phyloP scores from a whole-genome alignment of 2,113 vertebrate species.

The Limnothrissa miodon region DNA sequence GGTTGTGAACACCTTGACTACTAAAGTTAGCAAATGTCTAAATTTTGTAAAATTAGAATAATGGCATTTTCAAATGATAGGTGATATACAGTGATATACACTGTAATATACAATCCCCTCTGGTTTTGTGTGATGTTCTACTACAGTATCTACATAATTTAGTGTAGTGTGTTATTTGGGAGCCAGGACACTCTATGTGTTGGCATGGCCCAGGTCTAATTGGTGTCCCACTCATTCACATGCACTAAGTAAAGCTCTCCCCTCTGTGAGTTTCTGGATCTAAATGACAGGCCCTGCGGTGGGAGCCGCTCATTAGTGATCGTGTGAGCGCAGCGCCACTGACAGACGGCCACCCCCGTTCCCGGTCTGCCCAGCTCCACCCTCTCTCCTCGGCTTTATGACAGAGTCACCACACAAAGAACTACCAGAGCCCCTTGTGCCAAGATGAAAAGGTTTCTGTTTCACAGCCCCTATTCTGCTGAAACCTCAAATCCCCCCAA shows the following conservation, averaged over 20 bases:
- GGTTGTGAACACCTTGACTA: no score
- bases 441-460: not conserved
- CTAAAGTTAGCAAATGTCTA: no score
- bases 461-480: not conserved
- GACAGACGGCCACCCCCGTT: not conserved
- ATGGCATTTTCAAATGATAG: no score
- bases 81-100: no score
- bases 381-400: not conserved
- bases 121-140: not conserved
- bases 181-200: not conserved
- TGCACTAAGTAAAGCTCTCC: not conserved
- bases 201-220: constrained; percentile 13
- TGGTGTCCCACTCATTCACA: not conserved
- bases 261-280: not conserved
- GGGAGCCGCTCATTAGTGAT: constrained; percentile 9
- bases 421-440: not conserved
- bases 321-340: not conserved
- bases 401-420: not conserved
- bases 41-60: no score
- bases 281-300: constrained; percentile 27
- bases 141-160: not conserved
- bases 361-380: not conserved
- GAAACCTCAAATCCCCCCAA: not conserved
- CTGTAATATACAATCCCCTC: not conserved
- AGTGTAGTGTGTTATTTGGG: not conserved